phyloP scores from a whole-genome alignment of 1,140 invertebrate genomes.

The Leptinotarsa undecemlineata region DNA sequence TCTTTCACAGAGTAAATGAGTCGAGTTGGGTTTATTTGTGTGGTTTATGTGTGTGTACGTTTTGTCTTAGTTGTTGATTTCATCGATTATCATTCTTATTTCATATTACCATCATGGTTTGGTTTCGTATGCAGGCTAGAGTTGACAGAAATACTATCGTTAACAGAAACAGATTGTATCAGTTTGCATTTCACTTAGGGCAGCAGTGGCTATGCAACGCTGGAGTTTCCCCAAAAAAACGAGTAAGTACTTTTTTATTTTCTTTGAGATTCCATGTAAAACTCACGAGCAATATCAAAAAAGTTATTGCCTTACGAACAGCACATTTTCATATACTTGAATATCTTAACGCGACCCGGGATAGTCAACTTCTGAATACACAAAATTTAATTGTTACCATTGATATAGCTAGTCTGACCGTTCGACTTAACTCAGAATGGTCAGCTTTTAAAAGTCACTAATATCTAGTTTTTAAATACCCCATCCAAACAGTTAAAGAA shows the following conservation, averaged over 20 bases:
- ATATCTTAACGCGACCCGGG: too few species aligned
- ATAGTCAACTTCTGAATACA: too few species aligned
- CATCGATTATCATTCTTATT: conserved; percentile 34
- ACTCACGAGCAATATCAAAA: too few species aligned
- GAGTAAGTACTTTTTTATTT: conserved; percentile 50
- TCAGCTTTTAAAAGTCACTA: neutral
- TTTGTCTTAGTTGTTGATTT: conserved; percentile 9
- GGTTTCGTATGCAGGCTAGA: conserved; percentile 45
- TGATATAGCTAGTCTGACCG: neutral
- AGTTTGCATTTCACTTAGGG: conserved; percentile 78
- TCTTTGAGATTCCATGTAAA: too few species aligned
- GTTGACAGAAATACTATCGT: conserved; percentile 34
- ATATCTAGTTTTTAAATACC: too few species aligned
- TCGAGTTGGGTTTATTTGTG: neutral
- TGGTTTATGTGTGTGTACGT: neutral
- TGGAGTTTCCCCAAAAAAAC: conserved; percentile 68
- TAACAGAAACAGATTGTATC: conserved; percentile 64
- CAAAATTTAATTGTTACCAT: conserved; percentile 53
- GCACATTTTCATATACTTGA: too few species aligned
- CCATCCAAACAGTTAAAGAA: too few species aligned
- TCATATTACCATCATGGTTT: conserved; percentile 44
- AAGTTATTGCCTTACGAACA: too few species aligned
- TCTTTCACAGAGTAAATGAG: too few species aligned
- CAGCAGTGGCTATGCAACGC: conserved; percentile 74
- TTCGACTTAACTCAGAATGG: neutral